These are phyloP conservation scores for Gallinago media DNA, from an alignment of 2,113 vertebrate genomes.

Conservation along the genomic window DNA sequence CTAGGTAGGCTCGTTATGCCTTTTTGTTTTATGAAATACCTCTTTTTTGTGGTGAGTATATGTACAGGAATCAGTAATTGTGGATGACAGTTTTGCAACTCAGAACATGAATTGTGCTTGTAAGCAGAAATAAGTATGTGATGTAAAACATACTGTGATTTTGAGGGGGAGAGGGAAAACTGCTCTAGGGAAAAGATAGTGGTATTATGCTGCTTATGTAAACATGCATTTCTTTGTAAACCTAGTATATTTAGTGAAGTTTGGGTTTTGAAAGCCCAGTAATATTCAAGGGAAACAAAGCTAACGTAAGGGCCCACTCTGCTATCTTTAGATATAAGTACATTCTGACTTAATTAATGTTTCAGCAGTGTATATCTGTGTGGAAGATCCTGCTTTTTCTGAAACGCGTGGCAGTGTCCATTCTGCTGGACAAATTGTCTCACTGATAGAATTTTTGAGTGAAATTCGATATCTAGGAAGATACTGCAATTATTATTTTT, in stretches of 20 bases:
- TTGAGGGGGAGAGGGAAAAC: background rate
- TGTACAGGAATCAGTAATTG: background rate
- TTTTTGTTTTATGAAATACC: background rate
- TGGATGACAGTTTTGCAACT: background rate
- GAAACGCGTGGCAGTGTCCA: background rate
- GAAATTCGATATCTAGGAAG: background rate
- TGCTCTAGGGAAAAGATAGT: background rate
- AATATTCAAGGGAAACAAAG: background rate
- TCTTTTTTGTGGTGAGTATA: background rate
- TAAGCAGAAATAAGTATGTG: background rate
- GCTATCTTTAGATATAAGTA: background rate
- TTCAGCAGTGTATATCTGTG: background rate
- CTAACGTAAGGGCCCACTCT: fast-evolving
- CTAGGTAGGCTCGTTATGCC: background rate
- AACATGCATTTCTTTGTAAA: background rate
- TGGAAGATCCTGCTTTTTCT: background rate
- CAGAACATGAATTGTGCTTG: background rate
- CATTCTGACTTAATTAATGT: background rate
- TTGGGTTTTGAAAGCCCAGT: background rate
- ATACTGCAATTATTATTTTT: background rate
- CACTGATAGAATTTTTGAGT: background rate
- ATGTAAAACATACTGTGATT: background rate
- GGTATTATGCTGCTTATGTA: background rate
- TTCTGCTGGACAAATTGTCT: background rate
- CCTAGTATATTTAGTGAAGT: background rate